These are phyloP conservation scores for Apeira syringaria DNA, from an alignment of 2,888 invertebrate genomes.

Conservation along the genomic window DNA sequence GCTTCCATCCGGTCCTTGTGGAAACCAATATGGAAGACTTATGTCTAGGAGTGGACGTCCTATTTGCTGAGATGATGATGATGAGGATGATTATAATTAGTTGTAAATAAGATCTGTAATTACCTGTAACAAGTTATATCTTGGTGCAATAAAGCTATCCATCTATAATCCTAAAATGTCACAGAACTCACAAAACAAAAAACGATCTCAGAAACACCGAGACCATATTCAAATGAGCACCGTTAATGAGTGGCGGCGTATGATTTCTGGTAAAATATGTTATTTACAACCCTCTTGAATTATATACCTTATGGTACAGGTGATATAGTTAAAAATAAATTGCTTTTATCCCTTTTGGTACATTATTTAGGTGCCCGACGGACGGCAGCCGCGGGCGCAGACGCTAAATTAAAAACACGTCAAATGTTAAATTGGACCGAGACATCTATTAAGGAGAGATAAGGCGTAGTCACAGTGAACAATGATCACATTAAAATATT, in stretches of 20 bases:
- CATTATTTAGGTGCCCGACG: constrained; percentile 64
- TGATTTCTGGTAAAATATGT: constrained; percentile 74
- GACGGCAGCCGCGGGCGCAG: constrained; percentile 78
- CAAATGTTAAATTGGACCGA: constrained; percentile 83
- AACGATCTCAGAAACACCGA: constrained; percentile 33
- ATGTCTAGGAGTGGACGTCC: too few species aligned
- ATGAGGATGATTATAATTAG: too few species aligned
- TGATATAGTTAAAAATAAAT: constrained; percentile 3
- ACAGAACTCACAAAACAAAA: constrained; percentile 36
- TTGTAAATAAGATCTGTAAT: too few species aligned
- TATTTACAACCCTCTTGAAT: not conserved
- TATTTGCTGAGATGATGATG: too few species aligned
- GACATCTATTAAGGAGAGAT: constrained; percentile 78
- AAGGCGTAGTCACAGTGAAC: constrained; percentile 46
- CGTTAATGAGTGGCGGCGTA: constrained; percentile 72
- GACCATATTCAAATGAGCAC: constrained; percentile 63
- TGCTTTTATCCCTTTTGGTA: constrained; percentile 26
- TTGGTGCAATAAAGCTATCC: too few species aligned
- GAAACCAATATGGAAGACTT: too few species aligned
- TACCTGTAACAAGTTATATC: too few species aligned
- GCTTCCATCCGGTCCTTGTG: too few species aligned
- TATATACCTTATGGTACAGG: not conserved
- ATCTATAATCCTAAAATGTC: constrained; percentile 33
- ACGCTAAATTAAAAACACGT: constrained; percentile 83
- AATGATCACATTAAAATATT: too few species aligned